Evolutionary conservation across 2,113 vertebrate genomes (phyloP).

Genomic region (mouse (Mus musculus)): GRCm39 chr11:25485501-25486000

Average conservation of each 20-base stretch:
- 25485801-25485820: slow-evolving; percentile 69
- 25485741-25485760: slow-evolving; percentile 73
- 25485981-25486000: slow-evolving; percentile 73
- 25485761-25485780: slow-evolving; percentile 65
- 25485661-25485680: slow-evolving; percentile 77
- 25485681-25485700: slow-evolving; percentile 44
- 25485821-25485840: slow-evolving; percentile 64
- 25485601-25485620: slow-evolving; percentile 65
- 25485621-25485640: slow-evolving; percentile 76
- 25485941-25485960: slow-evolving; percentile 77
- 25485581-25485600: slow-evolving; percentile 75
- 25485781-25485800: slow-evolving; percentile 73
- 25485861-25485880: slow-evolving; percentile 72
- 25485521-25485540: slow-evolving; percentile 83
- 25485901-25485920: slow-evolving; percentile 77
- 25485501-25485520: slow-evolving; percentile 77
- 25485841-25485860: slow-evolving; percentile 78
- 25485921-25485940: slow-evolving; percentile 69
- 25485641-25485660: slow-evolving; percentile 74
- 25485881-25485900: slow-evolving; percentile 76
- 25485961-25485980: slow-evolving; percentile 73
- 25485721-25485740: slow-evolving; percentile 72
- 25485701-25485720: slow-evolving; percentile 21
- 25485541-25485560: slow-evolving; percentile 76
- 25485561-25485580: slow-evolving; percentile 77